Percentiles rank a stretch among this genome's conserved stretches.
These are phyloP conservation scores for Chloroceryle amazona DNA, from an alignment of 2,797 vertebrate species.

Conservation along the genomic window DNA sequence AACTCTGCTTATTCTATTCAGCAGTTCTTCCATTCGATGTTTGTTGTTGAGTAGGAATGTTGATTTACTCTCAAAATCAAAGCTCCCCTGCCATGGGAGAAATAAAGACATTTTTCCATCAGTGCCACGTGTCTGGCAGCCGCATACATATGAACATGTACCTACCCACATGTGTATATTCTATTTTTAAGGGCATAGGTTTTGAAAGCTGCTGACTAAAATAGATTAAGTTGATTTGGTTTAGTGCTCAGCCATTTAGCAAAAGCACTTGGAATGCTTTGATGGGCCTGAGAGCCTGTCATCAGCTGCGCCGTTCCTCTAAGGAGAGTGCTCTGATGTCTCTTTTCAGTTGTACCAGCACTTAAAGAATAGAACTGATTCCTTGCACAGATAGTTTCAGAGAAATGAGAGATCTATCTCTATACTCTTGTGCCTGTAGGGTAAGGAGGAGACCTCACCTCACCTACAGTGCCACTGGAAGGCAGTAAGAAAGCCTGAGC, in stretches of 20 bases:
- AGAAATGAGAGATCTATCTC: background rate
- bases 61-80: background rate
- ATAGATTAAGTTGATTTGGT: background rate
- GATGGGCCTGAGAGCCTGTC: background rate
- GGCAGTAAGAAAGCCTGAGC: background rate
- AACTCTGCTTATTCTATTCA: background rate
- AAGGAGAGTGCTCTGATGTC: background rate
- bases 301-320: background rate
- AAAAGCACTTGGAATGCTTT: background rate
- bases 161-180: accelerated
- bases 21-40: background rate
- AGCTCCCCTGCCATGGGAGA: background rate
- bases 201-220: slow-evolving; percentile 18
- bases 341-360: background rate
- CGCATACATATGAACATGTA: accelerated
- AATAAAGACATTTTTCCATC: background rate
- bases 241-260: background rate
- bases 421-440: background rate
- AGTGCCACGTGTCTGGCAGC: background rate
- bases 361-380: background rate
- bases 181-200: background rate
- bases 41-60: background rate
- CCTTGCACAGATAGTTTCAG: background rate
- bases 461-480: background rate
- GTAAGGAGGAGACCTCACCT: background rate